Evolutionary conservation across 2,888 invertebrate genomes (phyloP).

Genomic region (Drosophila falleni): DNA sequence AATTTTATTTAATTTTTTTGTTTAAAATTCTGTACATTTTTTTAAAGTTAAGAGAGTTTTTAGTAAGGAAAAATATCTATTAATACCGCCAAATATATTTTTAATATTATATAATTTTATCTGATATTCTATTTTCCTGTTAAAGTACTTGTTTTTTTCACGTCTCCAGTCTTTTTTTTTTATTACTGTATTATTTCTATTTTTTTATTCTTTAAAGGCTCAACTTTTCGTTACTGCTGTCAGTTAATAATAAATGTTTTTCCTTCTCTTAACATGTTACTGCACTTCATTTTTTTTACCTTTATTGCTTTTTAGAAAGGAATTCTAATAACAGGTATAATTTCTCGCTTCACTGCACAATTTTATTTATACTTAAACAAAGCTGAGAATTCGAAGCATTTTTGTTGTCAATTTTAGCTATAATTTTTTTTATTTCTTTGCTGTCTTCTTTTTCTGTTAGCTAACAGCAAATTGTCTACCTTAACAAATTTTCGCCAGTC

Average conservation of each 20-base stretch:
- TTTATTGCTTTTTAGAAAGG: background rate
- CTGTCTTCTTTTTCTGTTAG: background rate
- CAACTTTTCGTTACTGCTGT: background rate
- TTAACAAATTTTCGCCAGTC: constrained; percentile 58
- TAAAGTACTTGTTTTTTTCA: too few relatives aligned
- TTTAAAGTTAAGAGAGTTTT: too few relatives aligned
- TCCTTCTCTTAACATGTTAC: background rate
- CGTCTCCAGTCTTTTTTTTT: background rate
- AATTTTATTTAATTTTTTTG: constrained; percentile 3
- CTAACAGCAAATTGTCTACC: constrained; percentile 38
- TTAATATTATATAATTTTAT: too few relatives aligned
- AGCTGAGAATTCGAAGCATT: constrained; percentile 15
- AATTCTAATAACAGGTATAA: constrained; percentile 26
- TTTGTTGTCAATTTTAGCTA: constrained; percentile 19
- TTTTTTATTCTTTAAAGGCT: background rate
- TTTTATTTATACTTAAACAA: constrained; percentile 16
- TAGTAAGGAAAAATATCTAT: background rate
- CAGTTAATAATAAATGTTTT: constrained; percentile 2
- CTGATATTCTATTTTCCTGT: background rate
- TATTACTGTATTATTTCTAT: too few relatives aligned
- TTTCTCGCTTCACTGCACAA: constrained; percentile 34
- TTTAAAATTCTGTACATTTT: background rate
- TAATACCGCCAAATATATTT: background rate
- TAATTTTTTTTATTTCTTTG: background rate
- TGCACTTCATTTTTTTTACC: constrained; percentile 1